phyloP scores from a whole-genome alignment of 30 jellyfish, hydroid and myxozoan genomes.

The Pelagia noctiluca region DNA sequence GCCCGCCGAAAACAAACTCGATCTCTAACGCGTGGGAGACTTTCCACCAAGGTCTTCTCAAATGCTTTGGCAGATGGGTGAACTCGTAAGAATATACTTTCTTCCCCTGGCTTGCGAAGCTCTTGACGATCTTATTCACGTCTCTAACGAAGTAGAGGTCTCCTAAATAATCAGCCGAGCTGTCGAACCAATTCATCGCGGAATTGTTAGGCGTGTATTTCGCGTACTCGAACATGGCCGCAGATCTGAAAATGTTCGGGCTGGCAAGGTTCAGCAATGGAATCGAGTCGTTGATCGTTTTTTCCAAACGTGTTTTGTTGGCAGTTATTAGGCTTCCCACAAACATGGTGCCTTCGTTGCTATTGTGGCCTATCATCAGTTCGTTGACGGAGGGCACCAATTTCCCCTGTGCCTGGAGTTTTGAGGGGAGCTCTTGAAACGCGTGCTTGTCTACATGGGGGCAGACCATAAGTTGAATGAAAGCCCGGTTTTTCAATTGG shows the following conservation, averaged over 20 bases:
- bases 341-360: background rate
- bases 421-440: background rate
- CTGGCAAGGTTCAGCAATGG: too few relatives aligned
- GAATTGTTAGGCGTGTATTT: background rate
- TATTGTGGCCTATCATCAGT: background rate
- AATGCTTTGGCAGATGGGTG: background rate
- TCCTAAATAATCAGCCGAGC: background rate
- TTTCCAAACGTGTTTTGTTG: too few relatives aligned
- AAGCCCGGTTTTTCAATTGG: background rate
- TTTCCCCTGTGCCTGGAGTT: background rate
- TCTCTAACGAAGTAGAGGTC: background rate
- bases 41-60: background rate
- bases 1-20: background rate
- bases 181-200: background rate
- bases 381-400: background rate
- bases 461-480: background rate
- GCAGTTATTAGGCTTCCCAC: background rate
- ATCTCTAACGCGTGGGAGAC: background rate
- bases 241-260: background rate
- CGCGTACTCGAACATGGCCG: background rate
- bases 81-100: background rate
- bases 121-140: too few relatives aligned
- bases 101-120: background rate
- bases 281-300: too few relatives aligned
- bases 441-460: background rate